A percentile compares a stretch with the other conserved stretches of the same genome.
These are phyloP conservation scores for Odontothrips loti DNA, from an alignment of 2,888 invertebrate genomes.

Conservation along the genomic window DNA sequence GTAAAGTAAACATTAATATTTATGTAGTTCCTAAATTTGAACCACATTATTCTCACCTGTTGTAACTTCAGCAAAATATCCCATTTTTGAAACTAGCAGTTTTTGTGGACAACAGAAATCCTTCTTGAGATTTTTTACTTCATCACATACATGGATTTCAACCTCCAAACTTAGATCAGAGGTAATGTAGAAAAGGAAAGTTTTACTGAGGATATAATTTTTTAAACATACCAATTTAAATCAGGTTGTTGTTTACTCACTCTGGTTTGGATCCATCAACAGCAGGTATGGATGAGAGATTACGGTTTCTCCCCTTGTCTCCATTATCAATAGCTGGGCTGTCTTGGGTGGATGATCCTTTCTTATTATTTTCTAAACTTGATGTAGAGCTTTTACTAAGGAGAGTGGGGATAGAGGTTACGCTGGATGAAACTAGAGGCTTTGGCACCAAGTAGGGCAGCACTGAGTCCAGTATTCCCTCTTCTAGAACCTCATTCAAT, in stretches of 20 bases:
- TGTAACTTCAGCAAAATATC: conserved; percentile 88
- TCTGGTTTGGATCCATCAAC: background rate
- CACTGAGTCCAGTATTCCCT: conserved; percentile 78
- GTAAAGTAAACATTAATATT: background rate
- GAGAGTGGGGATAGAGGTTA: conserved; percentile 1
- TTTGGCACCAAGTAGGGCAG: conserved; percentile 69
- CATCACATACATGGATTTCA: conserved; percentile 92
- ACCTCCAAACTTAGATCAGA: conserved; percentile 63
- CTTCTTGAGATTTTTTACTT: conserved; percentile 81
- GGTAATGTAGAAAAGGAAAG: conserved; percentile 36
- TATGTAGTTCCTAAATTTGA: background rate
- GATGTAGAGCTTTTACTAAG: conserved; percentile 33
- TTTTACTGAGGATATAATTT: background rate
- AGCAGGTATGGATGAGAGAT: background rate
- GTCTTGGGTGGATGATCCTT: conserved; percentile 8
- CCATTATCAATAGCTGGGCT: conserved; percentile 33
- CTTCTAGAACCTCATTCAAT: conserved; percentile 64
- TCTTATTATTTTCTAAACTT: conserved; percentile 31
- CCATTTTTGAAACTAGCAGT: conserved; percentile 85
- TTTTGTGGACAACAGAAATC: conserved; percentile 87
- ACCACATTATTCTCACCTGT: conserved; percentile 50
- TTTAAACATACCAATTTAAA: conserved; percentile 11
- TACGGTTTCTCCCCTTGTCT: background rate
- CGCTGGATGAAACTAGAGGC: conserved; percentile 41
- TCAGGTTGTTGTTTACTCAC: conserved; percentile 4